These are phyloP conservation scores for Lampris incognitus DNA, from an alignment of 2,113 vertebrate species.

Conservation along the genomic window DNA sequence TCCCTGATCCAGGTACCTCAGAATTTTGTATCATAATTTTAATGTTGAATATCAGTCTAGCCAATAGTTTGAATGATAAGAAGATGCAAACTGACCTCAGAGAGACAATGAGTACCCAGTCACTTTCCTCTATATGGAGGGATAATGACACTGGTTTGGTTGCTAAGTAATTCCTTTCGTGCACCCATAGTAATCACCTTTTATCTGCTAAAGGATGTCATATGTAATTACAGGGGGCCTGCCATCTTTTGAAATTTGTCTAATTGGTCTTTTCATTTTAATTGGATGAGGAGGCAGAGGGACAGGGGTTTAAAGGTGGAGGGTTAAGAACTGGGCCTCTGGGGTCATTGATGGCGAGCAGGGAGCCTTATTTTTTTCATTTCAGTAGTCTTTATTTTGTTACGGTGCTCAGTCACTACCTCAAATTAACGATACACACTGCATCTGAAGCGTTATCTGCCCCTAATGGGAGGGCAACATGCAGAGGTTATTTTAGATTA, in stretches of 20 bases:
- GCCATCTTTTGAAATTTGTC: slow-evolving; percentile 83
- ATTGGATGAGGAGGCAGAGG: slow-evolving; percentile 71
- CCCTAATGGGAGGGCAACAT: slow-evolving; percentile 40
- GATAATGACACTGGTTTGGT: slow-evolving; percentile 61
- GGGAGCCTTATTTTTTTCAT: slow-evolving; percentile 51
- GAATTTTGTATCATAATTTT: slow-evolving; percentile 31
- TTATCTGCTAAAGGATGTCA: slow-evolving; percentile 75
- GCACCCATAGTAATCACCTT: slow-evolving; percentile 72
- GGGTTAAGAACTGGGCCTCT: slow-evolving; percentile 71
- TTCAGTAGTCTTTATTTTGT: slow-evolving; percentile 59
- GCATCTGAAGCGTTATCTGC: slow-evolving; percentile 50
- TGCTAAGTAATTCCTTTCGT: slow-evolving; percentile 63
- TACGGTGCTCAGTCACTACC: slow-evolving; percentile 55
- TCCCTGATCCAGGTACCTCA: slow-evolving; percentile 48
- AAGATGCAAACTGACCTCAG: slow-evolving; percentile 44
- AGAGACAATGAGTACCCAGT: slow-evolving; percentile 32
- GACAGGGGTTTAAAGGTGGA: slow-evolving; percentile 57
- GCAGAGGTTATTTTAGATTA: slow-evolving; percentile 65
- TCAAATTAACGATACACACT: slow-evolving; percentile 57
- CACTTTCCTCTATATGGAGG: slow-evolving; percentile 40
- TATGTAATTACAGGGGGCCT: slow-evolving; percentile 77
- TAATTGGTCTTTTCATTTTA: slow-evolving; percentile 82
- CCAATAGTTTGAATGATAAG: slow-evolving; percentile 6
- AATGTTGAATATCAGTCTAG: slow-evolving; percentile 12
- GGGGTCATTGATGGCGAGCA: slow-evolving; percentile 54